Evolutionary conservation across 1,140 invertebrate genomes (phyloP).

Genomic region (Tetramorium alpestre): DNA sequence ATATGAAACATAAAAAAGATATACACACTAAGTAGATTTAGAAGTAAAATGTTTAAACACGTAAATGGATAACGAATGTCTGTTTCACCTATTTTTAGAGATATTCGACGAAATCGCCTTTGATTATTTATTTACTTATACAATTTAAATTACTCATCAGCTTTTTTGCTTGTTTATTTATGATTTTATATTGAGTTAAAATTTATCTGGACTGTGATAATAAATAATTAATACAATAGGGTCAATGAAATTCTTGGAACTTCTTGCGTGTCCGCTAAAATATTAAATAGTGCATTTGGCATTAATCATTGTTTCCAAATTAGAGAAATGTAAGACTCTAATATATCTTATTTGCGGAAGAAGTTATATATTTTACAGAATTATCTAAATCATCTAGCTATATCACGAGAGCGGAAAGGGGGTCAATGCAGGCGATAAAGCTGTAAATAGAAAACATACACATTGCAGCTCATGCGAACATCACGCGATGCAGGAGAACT

Average conservation of each 20-base stretch:
- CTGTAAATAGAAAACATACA: not conserved
- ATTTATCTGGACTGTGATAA: not conserved
- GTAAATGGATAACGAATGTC: not conserved
- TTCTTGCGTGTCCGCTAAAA: not conserved
- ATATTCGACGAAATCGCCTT: not conserved
- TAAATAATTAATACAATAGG: not conserved
- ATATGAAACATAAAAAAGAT: not conserved
- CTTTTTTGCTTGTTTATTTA: not conserved
- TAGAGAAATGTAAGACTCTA: not conserved
- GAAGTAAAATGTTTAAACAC: not conserved
- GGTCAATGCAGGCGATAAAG: not conserved
- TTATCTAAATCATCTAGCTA: not conserved
- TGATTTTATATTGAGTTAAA: not conserved
- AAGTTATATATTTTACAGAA: too few species aligned
- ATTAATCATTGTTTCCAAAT: not conserved
- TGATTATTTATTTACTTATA: not conserved
- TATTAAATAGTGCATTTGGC: not conserved
- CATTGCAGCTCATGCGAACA: not conserved
- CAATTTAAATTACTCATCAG: not conserved
- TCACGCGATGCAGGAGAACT: constrained; percentile 4
- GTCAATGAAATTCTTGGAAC: not conserved
- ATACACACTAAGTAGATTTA: not conserved
- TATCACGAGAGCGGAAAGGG: not conserved
- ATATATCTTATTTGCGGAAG: not conserved
- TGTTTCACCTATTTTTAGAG: not conserved